These are phyloP conservation scores for Eumerus sabulonum DNA, from an alignment of 2,888 invertebrate genomes.

Conservation along the genomic window DNA sequence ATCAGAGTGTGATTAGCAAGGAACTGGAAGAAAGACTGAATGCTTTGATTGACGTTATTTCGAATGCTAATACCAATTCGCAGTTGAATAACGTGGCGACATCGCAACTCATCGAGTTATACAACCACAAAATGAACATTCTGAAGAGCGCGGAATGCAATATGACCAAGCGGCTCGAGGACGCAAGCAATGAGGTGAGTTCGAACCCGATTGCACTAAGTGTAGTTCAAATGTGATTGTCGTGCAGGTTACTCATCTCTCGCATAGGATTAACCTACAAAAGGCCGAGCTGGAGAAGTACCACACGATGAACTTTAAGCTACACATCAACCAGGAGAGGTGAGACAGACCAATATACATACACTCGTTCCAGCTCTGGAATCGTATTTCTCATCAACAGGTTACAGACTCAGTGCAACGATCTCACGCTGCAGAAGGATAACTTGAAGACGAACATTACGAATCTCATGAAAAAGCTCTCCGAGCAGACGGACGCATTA, in stretches of 20 bases:
- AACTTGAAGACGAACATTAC: slow-evolving; percentile 74
- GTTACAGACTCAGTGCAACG: slow-evolving; percentile 75
- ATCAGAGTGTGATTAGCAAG: slow-evolving; percentile 75
- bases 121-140: slow-evolving; percentile 77
- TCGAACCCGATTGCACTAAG: too few relatives aligned
- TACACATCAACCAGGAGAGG: slow-evolving; percentile 77
- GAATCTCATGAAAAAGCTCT: slow-evolving; percentile 75
- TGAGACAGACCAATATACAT: slow-evolving; percentile 49
- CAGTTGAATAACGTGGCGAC: slow-evolving; percentile 76
- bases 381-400: slow-evolving; percentile 60
- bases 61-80: slow-evolving; percentile 73
- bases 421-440: slow-evolving; percentile 75
- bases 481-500: slow-evolving; percentile 74
- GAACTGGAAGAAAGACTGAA: slow-evolving; percentile 75
- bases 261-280: slow-evolving; percentile 75
- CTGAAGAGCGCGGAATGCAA: slow-evolving; percentile 72
- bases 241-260: slow-evolving; percentile 73
- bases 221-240: not conserved
- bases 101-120: slow-evolving; percentile 77
- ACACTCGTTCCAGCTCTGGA: not conserved
- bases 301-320: slow-evolving; percentile 76
- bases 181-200: slow-evolving; percentile 73
- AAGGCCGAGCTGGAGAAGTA: slow-evolving; percentile 76
- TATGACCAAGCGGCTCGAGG: slow-evolving; percentile 74
- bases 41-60: slow-evolving; percentile 74